Evolutionary conservation across 2,888 invertebrate genomes (phyloP), one percentile per base, ranked within the genome.

Genomic region (Sipha maydis): DNA sequence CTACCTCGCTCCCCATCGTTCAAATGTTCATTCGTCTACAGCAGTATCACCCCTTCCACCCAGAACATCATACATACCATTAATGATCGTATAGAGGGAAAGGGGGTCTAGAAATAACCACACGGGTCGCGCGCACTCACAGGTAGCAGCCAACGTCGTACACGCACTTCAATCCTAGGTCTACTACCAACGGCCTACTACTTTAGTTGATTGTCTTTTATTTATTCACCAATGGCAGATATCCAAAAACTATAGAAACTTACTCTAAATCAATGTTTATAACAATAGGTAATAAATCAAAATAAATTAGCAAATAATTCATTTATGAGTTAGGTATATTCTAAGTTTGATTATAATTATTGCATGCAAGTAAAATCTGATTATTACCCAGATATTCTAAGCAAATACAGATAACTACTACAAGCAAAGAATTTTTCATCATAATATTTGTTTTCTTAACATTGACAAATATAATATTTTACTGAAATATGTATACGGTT

Each of bases 31-130:
- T 38, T 41, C 76, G 19, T 9, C 41, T 31, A 71, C 85, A 28
- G 75, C 56, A 61, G 56, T 75, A 28, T 8, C 31, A 67, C 28
- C 11, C 76, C 5, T 21, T 2, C 9, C 19, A 28, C 69, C 11
- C 69, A 34, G 69, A 69, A 28, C 48, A 48, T 14, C 2, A 48
- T 48, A 73, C 31, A 48, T 28, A n/a, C 28, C 75, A 19, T 76
- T 79, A 79, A 56, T 54, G 3, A 21, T 38, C 11, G n/a, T 48
- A n/a, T 3, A 8, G 41, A 76, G 31, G 28, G 67, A 31, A 85
- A 19, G 67, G 34, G 34, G 25, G 31, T 77, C 67, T 69, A 84
- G 84, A 84, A 84, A 76, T 84, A 84, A 84, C 61, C 61, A 67
- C 76, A 41, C 61, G 31, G 31, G 41, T 76, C 28, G n/a, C n/a